Conservation (phyloP, 1,140 invertebrate species). For the Archegozetes longisetosus region DNA sequence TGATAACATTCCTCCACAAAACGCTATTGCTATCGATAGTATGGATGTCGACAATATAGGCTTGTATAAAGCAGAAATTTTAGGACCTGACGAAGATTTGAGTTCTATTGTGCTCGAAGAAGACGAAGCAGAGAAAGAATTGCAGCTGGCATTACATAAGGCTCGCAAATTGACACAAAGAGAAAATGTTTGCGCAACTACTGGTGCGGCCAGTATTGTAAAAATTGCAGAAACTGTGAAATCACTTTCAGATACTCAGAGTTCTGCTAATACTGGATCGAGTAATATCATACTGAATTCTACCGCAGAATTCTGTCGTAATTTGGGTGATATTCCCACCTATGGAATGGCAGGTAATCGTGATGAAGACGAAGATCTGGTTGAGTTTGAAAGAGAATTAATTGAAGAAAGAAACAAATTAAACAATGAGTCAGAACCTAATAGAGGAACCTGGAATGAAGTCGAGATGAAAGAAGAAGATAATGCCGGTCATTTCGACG, state of each 20-base stretch:
- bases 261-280: not conserved
- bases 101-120: conserved; percentile 43
- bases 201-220: not conserved
- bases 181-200: conserved; percentile 16
- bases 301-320: conserved; percentile 91
- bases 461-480: conserved; percentile 39
- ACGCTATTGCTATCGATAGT: not conserved
- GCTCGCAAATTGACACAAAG: conserved; percentile 50
- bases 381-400: conserved; percentile 30
- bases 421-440: conserved; percentile 6
- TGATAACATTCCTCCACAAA: not conserved
- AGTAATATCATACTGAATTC: conserved; percentile 64
- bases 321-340: conserved; percentile 76
- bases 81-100: conserved; percentile 35
- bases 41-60: conserved; percentile 23
- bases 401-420: conserved; percentile 23
- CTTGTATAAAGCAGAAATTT: conserved; percentile 31
- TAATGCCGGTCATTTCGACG: not conserved
- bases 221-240: conserved; percentile 7
- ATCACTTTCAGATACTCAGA: conserved; percentile 7
- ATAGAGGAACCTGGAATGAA: conserved; percentile 48
- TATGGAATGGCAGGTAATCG: conserved; percentile 32
- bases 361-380: conserved; percentile 24
- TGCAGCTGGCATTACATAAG: conserved; percentile 56
- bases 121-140: conserved; percentile 57